Conservation (phyloP, 2,113 vertebrate species). For the Brachirus orientalis region DNA sequence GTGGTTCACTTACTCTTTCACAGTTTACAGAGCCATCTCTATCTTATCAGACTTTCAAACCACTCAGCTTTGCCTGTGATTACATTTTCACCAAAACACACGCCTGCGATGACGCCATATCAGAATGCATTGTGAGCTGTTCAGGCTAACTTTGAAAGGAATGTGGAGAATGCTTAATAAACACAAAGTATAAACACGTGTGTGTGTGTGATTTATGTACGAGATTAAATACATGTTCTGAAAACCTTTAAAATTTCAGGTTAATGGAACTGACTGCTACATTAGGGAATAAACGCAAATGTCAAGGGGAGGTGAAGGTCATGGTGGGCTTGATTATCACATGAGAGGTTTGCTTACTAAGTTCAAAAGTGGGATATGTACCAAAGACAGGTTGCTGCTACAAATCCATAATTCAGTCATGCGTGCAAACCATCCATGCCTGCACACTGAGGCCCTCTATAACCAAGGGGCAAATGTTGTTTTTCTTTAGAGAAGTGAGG, state of each 20-base stretch:
- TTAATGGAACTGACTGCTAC: neutral
- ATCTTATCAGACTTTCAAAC: conserved; percentile 20
- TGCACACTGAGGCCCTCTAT: neutral
- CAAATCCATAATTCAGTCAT: neutral
- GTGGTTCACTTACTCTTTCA: conserved; percentile 2
- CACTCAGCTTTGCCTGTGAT: neutral
- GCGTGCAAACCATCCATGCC: neutral
- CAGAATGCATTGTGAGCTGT: conserved; percentile 13
- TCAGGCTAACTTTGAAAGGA: conserved; percentile 3
- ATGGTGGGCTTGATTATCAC: conserved; percentile 17
- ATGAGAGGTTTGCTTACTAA: conserved; percentile 24
- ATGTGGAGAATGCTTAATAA: conserved; percentile 46
- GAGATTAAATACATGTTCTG: conserved; percentile 5
- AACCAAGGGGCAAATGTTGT: neutral
- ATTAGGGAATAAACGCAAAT: neutral
- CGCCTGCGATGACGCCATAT: neutral
- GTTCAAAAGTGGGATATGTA: conserved; percentile 34
- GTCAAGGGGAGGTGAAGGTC: conserved; percentile 33
- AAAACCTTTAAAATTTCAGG: conserved; percentile 5
- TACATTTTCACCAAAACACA: neutral
- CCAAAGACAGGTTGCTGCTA: neutral
- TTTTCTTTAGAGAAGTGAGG: neutral
- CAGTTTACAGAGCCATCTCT: neutral
- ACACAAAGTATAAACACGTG: conserved; percentile 3
- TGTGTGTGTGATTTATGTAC: conserved; percentile 16